Percentiles rank a stretch among this genome's conserved stretches.
Evolutionary conservation across 2,113 vertebrate species (phyloP).

Genomic region (Odocoileus virginianus): DNA sequence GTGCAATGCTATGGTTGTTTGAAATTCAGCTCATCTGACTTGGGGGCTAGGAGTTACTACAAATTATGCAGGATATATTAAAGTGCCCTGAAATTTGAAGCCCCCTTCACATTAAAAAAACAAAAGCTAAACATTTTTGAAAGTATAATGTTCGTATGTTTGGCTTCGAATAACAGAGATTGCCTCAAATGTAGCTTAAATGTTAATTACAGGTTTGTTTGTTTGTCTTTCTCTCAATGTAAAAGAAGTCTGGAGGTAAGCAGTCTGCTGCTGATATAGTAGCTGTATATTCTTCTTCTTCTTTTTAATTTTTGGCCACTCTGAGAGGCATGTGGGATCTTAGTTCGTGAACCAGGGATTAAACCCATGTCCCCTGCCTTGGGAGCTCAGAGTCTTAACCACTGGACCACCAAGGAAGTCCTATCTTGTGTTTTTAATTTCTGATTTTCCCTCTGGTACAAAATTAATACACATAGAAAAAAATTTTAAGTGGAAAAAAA

Average conservation of each 20-base stretch:
- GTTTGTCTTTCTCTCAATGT: background rate
- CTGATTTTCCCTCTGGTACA: background rate
- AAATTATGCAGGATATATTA: background rate
- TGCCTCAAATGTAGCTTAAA: background rate
- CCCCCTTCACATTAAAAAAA: background rate
- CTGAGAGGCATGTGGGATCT: background rate
- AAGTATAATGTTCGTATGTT: background rate
- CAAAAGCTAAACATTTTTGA: background rate
- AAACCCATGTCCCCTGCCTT: background rate
- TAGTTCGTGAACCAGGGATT: background rate
- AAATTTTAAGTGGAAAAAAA: background rate
- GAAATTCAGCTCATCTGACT: background rate
- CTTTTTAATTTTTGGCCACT: background rate
- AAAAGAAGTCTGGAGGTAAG: background rate
- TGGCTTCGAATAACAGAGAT: background rate
- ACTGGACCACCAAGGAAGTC: background rate
- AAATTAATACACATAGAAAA: constrained; percentile 19
- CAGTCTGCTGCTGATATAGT: background rate
- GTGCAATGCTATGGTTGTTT: background rate
- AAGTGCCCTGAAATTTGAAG: background rate
- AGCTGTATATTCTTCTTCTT: background rate
- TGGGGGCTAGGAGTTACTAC: background rate
- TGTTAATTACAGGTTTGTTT: background rate
- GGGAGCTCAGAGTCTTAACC: background rate
- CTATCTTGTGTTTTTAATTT: constrained; percentile 16